Conservation (phyloP, 2,113 vertebrate species). For the Pipa parva region DNA sequence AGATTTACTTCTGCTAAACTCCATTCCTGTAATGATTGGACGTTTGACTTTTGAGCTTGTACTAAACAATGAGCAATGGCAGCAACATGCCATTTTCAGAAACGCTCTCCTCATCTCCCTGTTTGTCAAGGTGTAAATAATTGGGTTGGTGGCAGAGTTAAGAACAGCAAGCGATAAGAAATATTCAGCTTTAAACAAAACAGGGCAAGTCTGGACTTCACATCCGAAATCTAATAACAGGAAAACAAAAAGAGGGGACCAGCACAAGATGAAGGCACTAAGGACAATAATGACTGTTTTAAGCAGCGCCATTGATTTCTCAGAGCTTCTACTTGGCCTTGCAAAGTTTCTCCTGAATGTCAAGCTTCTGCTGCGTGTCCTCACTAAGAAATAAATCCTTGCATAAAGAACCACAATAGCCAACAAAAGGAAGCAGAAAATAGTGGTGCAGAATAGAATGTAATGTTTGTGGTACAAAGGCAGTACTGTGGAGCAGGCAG, state of each 20-base stretch:
- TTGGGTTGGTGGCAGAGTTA: slow-evolving; percentile 95
- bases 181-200: slow-evolving; percentile 90
- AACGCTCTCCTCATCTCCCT: slow-evolving; percentile 96
- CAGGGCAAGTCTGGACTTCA: slow-evolving; percentile 71
- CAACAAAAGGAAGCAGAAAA: slow-evolving; percentile 87
- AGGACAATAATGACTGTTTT: slow-evolving; percentile 96
- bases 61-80: slow-evolving; percentile 61
- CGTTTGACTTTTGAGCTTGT: slow-evolving; percentile 71
- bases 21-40: slow-evolving; percentile 79
- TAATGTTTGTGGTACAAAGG: slow-evolving; percentile 98
- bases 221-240: slow-evolving; percentile 91
- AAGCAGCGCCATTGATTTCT: slow-evolving; percentile 90
- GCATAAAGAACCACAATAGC: slow-evolving; percentile 92
- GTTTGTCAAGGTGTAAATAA: slow-evolving; percentile 96
- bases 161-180: slow-evolving; percentile 92
- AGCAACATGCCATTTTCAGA: slow-evolving; percentile 81
- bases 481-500: slow-evolving; percentile 84
- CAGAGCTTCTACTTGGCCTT: slow-evolving; percentile 80
- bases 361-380: slow-evolving; percentile 85
- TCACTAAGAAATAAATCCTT: slow-evolving; percentile 87
- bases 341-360: slow-evolving; percentile 85
- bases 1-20: slow-evolving; percentile 92
- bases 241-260: slow-evolving; percentile 95
- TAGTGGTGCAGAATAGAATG: slow-evolving; percentile 94
- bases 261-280: slow-evolving; percentile 93